These are phyloP conservation scores for Trematomus bernacchii DNA, from an alignment of 2,797 vertebrate species.

Conservation along the genomic window DNA sequence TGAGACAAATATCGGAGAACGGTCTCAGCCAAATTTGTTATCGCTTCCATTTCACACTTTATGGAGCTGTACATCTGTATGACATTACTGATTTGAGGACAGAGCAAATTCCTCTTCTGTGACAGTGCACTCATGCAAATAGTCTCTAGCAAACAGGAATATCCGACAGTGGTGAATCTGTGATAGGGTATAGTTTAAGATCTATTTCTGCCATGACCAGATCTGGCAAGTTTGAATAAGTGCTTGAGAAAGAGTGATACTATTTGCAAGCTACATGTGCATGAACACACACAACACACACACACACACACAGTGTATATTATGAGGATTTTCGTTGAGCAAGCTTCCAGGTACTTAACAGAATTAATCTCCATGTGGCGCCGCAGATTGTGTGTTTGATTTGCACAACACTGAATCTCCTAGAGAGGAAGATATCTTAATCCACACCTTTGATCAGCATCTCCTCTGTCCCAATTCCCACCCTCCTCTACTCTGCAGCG, in stretches of 20 bases:
- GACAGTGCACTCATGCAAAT: slow-evolving; percentile 32
- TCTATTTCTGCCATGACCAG: slow-evolving; percentile 1
- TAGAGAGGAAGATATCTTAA: slow-evolving; percentile 63
- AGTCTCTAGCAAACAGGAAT: slow-evolving; percentile 6
- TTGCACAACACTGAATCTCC: slow-evolving; percentile 61
- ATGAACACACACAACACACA: slow-evolving; percentile 1
- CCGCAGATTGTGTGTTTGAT: slow-evolving; percentile 59
- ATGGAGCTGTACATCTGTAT: slow-evolving; percentile 60
- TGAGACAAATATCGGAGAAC: slow-evolving; percentile 50
- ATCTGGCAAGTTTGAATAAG: neutral
- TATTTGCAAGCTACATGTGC: slow-evolving; percentile 9
- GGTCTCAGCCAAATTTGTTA: slow-evolving; percentile 49
- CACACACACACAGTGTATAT: slow-evolving; percentile 9
- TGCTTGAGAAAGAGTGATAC: slow-evolving; percentile 16
- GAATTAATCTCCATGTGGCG: slow-evolving; percentile 50
- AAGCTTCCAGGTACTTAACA: slow-evolving; percentile 53
- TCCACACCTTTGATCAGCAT: slow-evolving; percentile 63
- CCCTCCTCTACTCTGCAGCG: slow-evolving; percentile 1
- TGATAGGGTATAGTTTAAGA: neutral
- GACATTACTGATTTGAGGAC: slow-evolving; percentile 43
- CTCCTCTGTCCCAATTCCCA: slow-evolving; percentile 40
- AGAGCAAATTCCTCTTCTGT: slow-evolving; percentile 36
- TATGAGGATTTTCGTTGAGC: slow-evolving; percentile 15
- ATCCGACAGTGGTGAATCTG: slow-evolving; percentile 9
- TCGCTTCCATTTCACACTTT: slow-evolving; percentile 74